Evolutionary conservation across 2,113 vertebrate genomes (phyloP).

Genomic region (Microcebus jonahi): DNA sequence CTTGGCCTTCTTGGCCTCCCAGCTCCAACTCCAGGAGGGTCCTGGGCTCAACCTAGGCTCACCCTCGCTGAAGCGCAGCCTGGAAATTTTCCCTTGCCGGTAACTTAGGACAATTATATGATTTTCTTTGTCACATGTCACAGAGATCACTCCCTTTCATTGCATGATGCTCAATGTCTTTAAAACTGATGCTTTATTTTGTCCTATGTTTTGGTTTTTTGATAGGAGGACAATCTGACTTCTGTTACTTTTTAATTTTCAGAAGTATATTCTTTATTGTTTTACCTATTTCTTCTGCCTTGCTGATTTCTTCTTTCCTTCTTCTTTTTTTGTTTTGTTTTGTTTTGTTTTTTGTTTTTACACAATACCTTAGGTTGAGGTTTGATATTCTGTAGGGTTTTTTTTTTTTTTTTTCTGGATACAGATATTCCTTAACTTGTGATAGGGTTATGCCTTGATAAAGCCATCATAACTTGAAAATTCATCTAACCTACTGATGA

Average conservation of each 20-base stretch:
- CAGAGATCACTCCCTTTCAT: not conserved
- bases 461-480: not conserved
- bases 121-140: not conserved
- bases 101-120: not conserved
- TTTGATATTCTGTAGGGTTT: not conserved
- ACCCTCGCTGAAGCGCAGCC: not conserved
- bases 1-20: not conserved
- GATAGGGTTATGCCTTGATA: not conserved
- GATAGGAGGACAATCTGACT: not conserved
- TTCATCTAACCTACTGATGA: not conserved
- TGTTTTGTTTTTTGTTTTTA: too few relatives aligned
- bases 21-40: not conserved
- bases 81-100: not conserved
- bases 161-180: not conserved
- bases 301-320: not conserved
- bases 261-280: not conserved
- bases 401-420: not conserved
- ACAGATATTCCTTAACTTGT: not conserved
- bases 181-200: not conserved
- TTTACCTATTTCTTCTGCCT: not conserved
- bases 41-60: not conserved
- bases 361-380: not conserved
- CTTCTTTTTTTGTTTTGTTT: too few relatives aligned
- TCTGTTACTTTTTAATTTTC: not conserved
- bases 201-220: not conserved